Evolutionary conservation across 2,888 invertebrate species (phyloP).

Genomic region (Meteorus colon): DNA sequence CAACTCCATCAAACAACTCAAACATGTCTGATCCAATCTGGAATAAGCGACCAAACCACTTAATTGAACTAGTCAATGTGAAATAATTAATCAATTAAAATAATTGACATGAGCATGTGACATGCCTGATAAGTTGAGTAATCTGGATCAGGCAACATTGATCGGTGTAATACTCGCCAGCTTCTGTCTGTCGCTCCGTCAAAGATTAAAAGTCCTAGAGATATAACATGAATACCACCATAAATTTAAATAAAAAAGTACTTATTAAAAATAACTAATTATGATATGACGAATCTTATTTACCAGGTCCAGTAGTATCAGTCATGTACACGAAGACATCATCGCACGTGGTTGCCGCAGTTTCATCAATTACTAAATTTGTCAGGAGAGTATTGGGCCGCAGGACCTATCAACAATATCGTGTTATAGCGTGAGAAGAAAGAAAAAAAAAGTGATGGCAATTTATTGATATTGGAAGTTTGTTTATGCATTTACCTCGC

Average conservation of each 20-base stretch:
- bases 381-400: constrained; percentile 86
- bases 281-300: constrained; percentile 34
- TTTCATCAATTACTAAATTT: constrained; percentile 86
- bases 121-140: constrained; percentile 79
- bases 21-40: constrained; percentile 80
- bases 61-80: not conserved
- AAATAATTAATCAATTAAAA: not conserved
- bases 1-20: constrained; percentile 84
- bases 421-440: not conserved
- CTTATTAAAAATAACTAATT: not conserved
- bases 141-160: constrained; percentile 91
- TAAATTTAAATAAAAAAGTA: not conserved
- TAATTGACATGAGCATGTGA: not conserved
- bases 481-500: constrained; percentile 72
- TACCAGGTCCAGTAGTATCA: constrained; percentile 88
- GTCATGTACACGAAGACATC: constrained; percentile 86
- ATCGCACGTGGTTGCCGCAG: constrained; percentile 81
- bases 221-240: not conserved
- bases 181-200: constrained; percentile 84
- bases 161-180: constrained; percentile 86
- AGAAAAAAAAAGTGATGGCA: too few relatives aligned
- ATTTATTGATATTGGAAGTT: too few relatives aligned
- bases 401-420: constrained; percentile 73
- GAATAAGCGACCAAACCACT: constrained; percentile 26
- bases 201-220: constrained; percentile 76